A percentile compares a stretch with the other conserved stretches of the same genome.
These are phyloP conservation scores for Papilio helenus DNA, from an alignment of 1,140 invertebrate species.

Conservation along the genomic window DNA sequence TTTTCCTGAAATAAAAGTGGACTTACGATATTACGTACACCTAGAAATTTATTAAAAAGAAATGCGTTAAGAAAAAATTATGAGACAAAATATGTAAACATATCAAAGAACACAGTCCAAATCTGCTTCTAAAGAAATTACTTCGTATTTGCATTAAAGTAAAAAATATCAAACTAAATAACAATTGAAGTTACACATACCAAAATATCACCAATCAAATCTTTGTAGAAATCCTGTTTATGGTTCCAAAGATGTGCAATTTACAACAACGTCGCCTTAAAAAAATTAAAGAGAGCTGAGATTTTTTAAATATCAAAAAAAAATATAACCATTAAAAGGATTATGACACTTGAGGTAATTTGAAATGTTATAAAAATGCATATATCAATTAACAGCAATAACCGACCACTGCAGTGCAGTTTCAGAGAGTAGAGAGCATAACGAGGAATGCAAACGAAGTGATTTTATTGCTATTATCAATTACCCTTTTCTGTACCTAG, in stretches of 20 bases:
- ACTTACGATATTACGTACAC: background rate
- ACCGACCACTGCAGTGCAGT: background rate
- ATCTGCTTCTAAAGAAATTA: too few species aligned
- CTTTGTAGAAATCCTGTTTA: too few species aligned
- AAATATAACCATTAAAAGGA: too few species aligned
- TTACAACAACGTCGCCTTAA: too few species aligned
- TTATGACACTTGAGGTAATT: too few species aligned
- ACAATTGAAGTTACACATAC: too few species aligned
- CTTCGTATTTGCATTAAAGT: too few species aligned
- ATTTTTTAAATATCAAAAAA: too few species aligned
- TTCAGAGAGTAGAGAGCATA: background rate
- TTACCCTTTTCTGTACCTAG: background rate
- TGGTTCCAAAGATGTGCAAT: too few species aligned
- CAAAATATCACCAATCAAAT: too few species aligned
- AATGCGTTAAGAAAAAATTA: background rate
- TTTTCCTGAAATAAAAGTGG: slow-evolving; percentile 5
- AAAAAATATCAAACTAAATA: too few species aligned
- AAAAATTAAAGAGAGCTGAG: too few species aligned
- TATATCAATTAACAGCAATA: background rate
- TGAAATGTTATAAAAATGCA: background rate
- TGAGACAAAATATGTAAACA: background rate
- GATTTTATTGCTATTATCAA: slow-evolving; percentile 24
- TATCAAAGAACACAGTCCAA: background rate
- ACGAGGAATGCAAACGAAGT: background rate
- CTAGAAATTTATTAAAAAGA: background rate